Evolutionary conservation across 92 coral and sea anemone species (phyloP).

Genomic region (Palythoa heliodiscus): DNA sequence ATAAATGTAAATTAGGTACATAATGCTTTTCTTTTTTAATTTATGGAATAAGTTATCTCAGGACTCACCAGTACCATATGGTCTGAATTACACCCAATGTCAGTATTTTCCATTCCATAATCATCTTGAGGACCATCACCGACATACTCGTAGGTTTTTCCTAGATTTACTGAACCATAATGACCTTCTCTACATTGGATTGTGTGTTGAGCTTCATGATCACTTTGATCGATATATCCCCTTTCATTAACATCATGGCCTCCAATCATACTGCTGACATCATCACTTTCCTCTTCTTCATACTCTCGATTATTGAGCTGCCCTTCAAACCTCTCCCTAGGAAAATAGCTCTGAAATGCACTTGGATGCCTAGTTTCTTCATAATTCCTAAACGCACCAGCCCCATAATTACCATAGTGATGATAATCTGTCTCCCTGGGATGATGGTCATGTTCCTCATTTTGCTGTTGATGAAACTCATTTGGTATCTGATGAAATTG

Average conservation of each 20-base stretch:
- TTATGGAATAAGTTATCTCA: not conserved
- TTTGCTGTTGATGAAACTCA: slow-evolving; percentile 12
- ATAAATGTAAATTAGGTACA: no score
- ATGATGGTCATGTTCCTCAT: slow-evolving; percentile 1
- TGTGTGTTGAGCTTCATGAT: slow-evolving; percentile 25
- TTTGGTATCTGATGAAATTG: slow-evolving; percentile 35
- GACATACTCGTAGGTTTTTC: not conserved
- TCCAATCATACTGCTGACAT: not conserved
- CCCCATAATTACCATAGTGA: slow-evolving; percentile 36
- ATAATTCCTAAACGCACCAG: slow-evolving; percentile 51
- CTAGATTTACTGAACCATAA: slow-evolving; percentile 24
- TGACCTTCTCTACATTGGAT: slow-evolving; percentile 24
- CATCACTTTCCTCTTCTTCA: slow-evolving; percentile 8
- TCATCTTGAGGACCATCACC: not conserved
- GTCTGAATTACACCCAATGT: not conserved
- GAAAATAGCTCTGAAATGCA: slow-evolving; percentile 36
- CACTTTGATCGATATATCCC: not conserved
- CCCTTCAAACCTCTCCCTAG: slow-evolving; percentile 19
- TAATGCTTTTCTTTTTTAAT: no score
- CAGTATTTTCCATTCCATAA: not conserved
- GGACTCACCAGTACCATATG: not conserved
- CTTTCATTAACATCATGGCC: not conserved
- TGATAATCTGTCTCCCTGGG: slow-evolving; percentile 8
- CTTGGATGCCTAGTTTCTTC: slow-evolving; percentile 3
- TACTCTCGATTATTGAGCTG: not conserved